Percentiles rank a stretch among this genome's conserved stretches.
These are phyloP conservation scores for Suncus etruscus DNA, from an alignment of 2,113 vertebrate species.

Conservation along the genomic window DNA sequence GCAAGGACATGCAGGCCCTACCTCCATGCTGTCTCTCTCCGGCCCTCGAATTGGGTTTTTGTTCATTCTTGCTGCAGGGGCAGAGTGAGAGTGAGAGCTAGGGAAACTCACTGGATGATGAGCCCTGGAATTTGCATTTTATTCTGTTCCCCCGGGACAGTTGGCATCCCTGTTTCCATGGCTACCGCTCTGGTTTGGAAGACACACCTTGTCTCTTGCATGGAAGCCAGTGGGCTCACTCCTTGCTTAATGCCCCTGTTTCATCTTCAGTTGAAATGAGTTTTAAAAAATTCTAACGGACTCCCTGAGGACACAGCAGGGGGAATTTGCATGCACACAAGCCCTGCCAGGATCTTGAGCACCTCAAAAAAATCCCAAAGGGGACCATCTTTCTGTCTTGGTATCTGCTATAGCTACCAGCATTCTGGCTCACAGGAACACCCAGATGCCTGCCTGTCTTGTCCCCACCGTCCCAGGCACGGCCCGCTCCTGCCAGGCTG, in stretches of 20 bases:
- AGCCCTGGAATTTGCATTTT: conserved; percentile 33
- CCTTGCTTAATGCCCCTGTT: not conserved
- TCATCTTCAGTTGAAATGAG: not conserved
- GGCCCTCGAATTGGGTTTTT: too few relatives aligned
- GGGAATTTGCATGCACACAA: too few relatives aligned
- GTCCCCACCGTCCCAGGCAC: accelerated
- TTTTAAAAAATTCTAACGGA: not conserved
- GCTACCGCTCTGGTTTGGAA: not conserved
- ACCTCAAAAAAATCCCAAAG: too few relatives aligned
- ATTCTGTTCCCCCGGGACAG: not conserved
- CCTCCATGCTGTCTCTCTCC: too few relatives aligned
- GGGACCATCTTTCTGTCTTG: not conserved
- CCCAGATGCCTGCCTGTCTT: not conserved
- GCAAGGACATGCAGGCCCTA: too few relatives aligned
- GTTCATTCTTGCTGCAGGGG: too few relatives aligned
- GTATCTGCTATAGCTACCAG: not conserved
- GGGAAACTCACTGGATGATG: too few relatives aligned
- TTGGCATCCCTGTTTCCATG: not conserved
- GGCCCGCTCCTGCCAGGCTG: too few relatives aligned
- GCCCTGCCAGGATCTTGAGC: too few relatives aligned
- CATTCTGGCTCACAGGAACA: not conserved
- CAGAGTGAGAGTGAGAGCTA: too few relatives aligned
- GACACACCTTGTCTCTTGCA: not conserved
- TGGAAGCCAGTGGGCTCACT: not conserved
- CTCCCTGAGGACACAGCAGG: too few relatives aligned